Percentiles rank a stretch among this genome's conserved stretches.
Conservation (phyloP, 2,113 vertebrate species). For the Gobiocypris rarus region DNA sequence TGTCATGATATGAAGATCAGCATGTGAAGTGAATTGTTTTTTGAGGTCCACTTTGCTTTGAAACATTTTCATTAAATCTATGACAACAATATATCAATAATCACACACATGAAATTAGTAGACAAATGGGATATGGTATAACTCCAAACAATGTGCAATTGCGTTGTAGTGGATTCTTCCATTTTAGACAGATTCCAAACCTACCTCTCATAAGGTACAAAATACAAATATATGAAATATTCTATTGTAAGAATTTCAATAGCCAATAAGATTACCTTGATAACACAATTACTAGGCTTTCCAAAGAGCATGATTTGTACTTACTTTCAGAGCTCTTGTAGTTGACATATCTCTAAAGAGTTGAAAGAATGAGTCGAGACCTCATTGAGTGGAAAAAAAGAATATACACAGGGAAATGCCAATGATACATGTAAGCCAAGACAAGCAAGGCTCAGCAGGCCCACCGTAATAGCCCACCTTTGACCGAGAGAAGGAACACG, state of each 20-base stretch:
- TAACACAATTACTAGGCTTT: background rate
- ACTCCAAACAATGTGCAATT: no score
- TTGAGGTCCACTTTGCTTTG: conserved; percentile 24
- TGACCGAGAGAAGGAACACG: conserved; percentile 32
- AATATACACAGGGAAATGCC: conserved; percentile 49
- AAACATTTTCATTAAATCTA: background rate
- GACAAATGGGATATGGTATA: no score
- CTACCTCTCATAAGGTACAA: background rate
- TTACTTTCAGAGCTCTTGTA: background rate
- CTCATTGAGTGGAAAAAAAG: conserved; percentile 30
- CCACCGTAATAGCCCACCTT: conserved; percentile 55
- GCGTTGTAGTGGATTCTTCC: background rate
- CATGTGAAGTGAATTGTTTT: conserved; percentile 6
- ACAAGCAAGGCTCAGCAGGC: conserved; percentile 53
- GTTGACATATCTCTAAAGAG: conserved; percentile 40
- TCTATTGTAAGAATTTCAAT: background rate
- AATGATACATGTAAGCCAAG: conserved; percentile 54
- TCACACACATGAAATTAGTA: no score
- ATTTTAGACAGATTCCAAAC: background rate
- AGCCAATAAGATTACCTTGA: background rate
- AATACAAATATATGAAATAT: background rate
- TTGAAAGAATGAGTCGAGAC: conserved; percentile 42
- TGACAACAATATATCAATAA: background rate
- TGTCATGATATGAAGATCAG: background rate
- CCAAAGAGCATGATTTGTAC: background rate